phyloP scores from a whole-genome alignment of 2,797 vertebrate genomes.

The Muscicapa striata region DNA sequence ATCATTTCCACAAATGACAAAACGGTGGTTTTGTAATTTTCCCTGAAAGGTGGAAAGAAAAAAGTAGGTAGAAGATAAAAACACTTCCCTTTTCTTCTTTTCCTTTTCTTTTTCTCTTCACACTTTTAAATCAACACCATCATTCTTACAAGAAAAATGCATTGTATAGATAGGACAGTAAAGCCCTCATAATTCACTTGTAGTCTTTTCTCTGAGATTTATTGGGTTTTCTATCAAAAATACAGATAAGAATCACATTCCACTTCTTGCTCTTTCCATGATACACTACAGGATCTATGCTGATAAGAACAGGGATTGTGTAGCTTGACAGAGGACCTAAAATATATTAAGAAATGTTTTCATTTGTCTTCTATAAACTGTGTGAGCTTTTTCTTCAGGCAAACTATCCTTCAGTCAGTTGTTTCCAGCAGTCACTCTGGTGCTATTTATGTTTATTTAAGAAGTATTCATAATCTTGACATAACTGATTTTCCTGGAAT shows the following conservation, averaged over 20 bases:
- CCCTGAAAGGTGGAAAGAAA: not conserved
- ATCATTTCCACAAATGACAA: not conserved
- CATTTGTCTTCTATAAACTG: not conserved
- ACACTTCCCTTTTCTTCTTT: not conserved
- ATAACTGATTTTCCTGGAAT: not conserved
- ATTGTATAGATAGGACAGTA: not conserved
- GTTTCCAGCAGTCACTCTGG: not conserved
- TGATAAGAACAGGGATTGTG: not conserved
- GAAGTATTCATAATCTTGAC: not conserved
- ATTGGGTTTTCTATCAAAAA: constrained; percentile 11
- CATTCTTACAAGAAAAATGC: not conserved
- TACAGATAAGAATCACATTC: constrained; percentile 38
- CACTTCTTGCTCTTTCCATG: not conserved
- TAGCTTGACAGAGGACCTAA: not conserved
- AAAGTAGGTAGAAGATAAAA: not conserved
- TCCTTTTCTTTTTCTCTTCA: not conserved
- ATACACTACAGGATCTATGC: not conserved
- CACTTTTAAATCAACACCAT: not conserved
- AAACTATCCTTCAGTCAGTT: not conserved
- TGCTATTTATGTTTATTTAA: not conserved
- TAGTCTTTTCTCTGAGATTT: constrained; percentile 28
- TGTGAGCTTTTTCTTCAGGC: not conserved
- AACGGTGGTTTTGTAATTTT: not conserved
- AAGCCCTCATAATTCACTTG: constrained; percentile 15
- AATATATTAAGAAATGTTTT: not conserved